Evolutionary conservation across 2,797 vertebrate genomes (phyloP).

Genomic region (Acanthis flammea): DNA sequence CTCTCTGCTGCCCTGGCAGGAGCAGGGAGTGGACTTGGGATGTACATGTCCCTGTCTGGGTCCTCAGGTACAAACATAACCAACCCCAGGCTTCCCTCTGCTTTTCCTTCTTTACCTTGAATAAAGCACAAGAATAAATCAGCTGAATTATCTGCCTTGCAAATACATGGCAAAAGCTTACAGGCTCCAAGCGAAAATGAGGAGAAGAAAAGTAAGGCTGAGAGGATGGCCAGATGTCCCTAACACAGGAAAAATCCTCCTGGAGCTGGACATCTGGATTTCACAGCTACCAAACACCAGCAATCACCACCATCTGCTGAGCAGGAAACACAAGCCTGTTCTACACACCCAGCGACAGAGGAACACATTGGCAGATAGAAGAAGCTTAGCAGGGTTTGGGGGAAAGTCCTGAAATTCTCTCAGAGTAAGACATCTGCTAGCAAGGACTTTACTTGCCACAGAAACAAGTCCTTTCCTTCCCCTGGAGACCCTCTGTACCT

Average conservation of each 20-base stretch:
- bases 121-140: background rate
- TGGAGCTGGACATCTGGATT: slow-evolving; percentile 49
- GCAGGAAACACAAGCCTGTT: slow-evolving; percentile 50
- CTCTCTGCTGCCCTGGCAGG: background rate
- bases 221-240: slow-evolving; percentile 31
- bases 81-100: background rate
- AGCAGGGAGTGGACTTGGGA: background rate
- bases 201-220: background rate
- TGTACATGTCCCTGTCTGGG: background rate
- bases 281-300: slow-evolving; percentile 48
- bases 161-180: background rate
- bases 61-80: background rate
- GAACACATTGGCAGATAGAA: slow-evolving; percentile 12
- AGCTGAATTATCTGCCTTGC: background rate
- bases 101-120: background rate
- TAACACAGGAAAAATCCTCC: slow-evolving; percentile 13
- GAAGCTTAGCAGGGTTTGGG: slow-evolving; percentile 12
- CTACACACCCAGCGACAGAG: background rate
- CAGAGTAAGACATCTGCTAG: background rate
- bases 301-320: slow-evolving; percentile 61
- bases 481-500: background rate
- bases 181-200: background rate
- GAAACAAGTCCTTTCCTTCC: background rate
- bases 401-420: slow-evolving; percentile 5
- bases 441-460: background rate